Evolutionary conservation across 2,888 invertebrate species (phyloP), one percentile per base, ranked within the genome.

Genomic region (Polylopha cassiicola): DNA sequence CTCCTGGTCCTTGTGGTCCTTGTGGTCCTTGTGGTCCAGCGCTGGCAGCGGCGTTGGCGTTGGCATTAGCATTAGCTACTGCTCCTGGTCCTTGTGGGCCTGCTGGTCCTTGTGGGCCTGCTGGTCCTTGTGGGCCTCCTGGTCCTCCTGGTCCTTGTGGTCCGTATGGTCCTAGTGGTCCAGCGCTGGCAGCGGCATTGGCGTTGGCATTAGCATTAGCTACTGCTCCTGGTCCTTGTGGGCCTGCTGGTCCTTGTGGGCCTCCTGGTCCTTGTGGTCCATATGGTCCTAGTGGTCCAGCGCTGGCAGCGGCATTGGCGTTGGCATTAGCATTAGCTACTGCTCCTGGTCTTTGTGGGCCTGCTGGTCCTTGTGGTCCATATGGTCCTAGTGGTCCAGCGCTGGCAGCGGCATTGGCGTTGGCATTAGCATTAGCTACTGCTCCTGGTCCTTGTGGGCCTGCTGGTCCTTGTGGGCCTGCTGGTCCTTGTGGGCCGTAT

Each of bases 1-100:
- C 8, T 23, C 32, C 32, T 32, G 23, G 23, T 32, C 32, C 37
- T 13, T 29, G 24, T 29, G 17, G 29, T 15, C 27, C 29, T 1
- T 21, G 17, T 34, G 33, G 11, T 23, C 24, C 32, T n/a, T 14
- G 3, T 29, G 18, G 10, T 10, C n/a, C n/a, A 9, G 16, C 14
- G 26, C 15, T 15, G 14, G 3, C n/a, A 7, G 13, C 14, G 14
- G 3, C 23, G 23, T 2, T 16, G 1, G n/a, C n/a, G n/a, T n/a
- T n/a, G n/a, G n/a, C n/a, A n/a, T n/a, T n/a, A n/a, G n/a, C n/a
- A n/a, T n/a, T n/a, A n/a, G n/a, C n/a, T n/a, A n/a, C n/a, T 33
- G 17, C 11, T 28, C 36, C 42, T 11, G 31, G 4, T 17, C 15
- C 36, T 8, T 26, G 4, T 11, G 24, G 15, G 2, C 15, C 27